phyloP scores from a whole-genome alignment of 2,113 vertebrate genomes.

The Nipponia nippon region DNA sequence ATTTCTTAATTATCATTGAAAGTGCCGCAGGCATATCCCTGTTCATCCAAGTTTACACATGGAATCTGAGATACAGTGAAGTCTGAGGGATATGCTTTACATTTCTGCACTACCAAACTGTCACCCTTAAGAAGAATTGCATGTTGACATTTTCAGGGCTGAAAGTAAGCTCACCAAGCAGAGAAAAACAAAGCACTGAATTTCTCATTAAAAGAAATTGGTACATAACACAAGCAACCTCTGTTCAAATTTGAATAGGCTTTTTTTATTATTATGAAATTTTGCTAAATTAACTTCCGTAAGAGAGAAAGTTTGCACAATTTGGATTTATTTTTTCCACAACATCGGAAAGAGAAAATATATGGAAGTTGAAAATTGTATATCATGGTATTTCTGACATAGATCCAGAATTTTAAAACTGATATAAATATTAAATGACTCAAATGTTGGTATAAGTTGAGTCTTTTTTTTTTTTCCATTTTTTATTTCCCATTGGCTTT shows the following conservation, averaged over 20 bases:
- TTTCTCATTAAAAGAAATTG: not conserved
- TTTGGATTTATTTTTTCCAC: not conserved
- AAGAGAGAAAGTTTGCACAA: not conserved
- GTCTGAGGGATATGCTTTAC: not conserved
- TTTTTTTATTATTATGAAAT: not conserved
- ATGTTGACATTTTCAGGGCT: not conserved
- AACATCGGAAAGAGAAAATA: not conserved
- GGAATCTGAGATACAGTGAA: not conserved
- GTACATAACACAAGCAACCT: not conserved
- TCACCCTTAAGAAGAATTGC: not conserved
- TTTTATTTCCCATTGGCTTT: not conserved
- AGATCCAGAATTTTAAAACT: not conserved
- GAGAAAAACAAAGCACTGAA: not conserved
- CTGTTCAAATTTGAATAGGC: not conserved
- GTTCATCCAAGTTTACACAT: not conserved
- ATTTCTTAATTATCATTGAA: not conserved
- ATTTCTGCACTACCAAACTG: not conserved
- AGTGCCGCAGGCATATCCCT: rapidly evolving
- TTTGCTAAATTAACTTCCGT: not conserved
- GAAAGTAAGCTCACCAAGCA: not conserved
- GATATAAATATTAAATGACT: not conserved
- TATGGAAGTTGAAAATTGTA: not conserved
- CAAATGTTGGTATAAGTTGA: not conserved
- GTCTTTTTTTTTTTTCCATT: rapidly evolving
- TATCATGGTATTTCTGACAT: not conserved